phyloP scores from a whole-genome alignment of 2,113 vertebrate genomes.

The Machaerirhynchus nigripectus region DNA sequence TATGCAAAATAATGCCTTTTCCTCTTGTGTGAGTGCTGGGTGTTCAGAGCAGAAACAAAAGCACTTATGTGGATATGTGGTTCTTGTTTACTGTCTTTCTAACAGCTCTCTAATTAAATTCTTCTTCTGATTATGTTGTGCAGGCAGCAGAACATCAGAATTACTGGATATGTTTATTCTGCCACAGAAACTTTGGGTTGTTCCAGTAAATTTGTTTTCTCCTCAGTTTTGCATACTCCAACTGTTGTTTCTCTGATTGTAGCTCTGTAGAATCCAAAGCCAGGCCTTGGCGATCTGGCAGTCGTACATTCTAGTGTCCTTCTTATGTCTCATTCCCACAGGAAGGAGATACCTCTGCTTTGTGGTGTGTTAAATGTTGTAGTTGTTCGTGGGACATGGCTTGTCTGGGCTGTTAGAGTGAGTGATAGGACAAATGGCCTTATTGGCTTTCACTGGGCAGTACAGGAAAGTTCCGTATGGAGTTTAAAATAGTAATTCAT shows the following conservation, averaged over 20 bases:
- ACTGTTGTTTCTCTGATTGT: neutral
- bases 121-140: neutral
- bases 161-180: neutral
- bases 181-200: neutral
- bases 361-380: rapidly evolving
- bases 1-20: neutral
- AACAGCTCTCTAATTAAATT: neutral
- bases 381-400: neutral
- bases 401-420: neutral
- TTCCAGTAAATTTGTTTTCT: neutral
- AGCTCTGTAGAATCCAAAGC: neutral
- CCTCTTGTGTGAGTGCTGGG: neutral
- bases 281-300: neutral
- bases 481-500: neutral
- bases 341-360: neutral
- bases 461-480: neutral
- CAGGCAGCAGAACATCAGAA: neutral
- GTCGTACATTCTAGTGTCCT: neutral
- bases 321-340: neutral
- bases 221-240: neutral
- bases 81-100: neutral
- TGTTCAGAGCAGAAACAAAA: neutral
- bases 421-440: neutral
- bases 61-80: rapidly evolving
- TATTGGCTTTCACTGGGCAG: neutral